Percentiles rank a stretch among this genome's conserved stretches.
Conservation (phyloP, 2,113 vertebrate species). For the Dromiciops gliroides region DNA sequence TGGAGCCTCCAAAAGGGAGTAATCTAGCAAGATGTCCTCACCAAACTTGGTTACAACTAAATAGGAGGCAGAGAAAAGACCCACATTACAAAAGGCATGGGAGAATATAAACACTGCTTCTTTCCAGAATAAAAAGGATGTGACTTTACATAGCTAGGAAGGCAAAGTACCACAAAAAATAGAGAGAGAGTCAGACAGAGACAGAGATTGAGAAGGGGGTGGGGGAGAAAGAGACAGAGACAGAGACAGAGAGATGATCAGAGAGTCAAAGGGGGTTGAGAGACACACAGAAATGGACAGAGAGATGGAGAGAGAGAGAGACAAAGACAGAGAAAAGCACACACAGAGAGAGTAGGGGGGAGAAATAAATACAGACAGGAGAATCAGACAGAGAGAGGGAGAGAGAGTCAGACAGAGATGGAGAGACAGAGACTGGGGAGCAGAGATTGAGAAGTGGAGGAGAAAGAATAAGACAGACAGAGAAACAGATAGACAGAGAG, state of each 20-base stretch:
- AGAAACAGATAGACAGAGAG: not conserved
- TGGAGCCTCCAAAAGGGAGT: conserved; percentile 77
- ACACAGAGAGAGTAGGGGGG: not conserved
- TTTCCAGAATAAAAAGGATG: not conserved
- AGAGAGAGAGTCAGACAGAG: not conserved
- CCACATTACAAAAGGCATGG: conserved; percentile 55
- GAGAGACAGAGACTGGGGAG: not conserved
- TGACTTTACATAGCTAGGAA: not conserved
- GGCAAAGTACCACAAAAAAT: not conserved
- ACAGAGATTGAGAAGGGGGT: not conserved
- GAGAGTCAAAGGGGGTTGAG: not conserved
- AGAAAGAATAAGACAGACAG: too few species aligned
- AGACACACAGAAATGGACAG: too few species aligned
- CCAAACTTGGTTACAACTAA: conserved; percentile 81
- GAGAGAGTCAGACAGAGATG: not conserved
- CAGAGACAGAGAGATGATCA: too few species aligned
- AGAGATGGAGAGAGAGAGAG: too few species aligned
- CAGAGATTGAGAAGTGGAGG: not conserved
- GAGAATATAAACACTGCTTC: not conserved
- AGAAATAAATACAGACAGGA: too few species aligned
- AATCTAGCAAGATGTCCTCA: conserved; percentile 80
- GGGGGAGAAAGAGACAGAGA: not conserved
- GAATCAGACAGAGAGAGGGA: not conserved
- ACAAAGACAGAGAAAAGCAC: not conserved
- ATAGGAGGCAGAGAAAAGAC: conserved; percentile 63